phyloP scores from a whole-genome alignment of 2,888 invertebrate species.

The Hybos culiciformis region DNA sequence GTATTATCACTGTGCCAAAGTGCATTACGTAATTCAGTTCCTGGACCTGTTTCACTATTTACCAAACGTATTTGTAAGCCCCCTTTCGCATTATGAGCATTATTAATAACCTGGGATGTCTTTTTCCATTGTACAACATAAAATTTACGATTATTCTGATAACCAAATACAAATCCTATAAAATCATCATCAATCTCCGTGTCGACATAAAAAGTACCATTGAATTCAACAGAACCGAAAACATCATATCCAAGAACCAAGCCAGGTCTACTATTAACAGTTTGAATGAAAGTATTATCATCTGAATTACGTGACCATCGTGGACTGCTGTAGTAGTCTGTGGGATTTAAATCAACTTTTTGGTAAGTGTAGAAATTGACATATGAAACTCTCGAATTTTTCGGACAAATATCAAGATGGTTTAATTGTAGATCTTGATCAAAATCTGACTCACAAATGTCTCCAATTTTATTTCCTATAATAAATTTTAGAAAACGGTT shows the following conservation, averaged over 20 bases:
- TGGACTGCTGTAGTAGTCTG: conserved; percentile 83
- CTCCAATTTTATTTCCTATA: conserved; percentile 64
- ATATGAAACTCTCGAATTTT: conserved; percentile 76
- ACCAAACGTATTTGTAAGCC: conserved; percentile 89
- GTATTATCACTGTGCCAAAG: conserved; percentile 93
- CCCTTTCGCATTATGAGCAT: conserved; percentile 53
- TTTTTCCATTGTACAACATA: conserved; percentile 98
- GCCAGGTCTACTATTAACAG: conserved; percentile 91
- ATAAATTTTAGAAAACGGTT: conserved; percentile 45
- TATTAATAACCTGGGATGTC: conserved; percentile 66
- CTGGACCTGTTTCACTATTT: conserved; percentile 82
- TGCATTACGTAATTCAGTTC: conserved; percentile 77
- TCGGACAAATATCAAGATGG: conserved; percentile 80
- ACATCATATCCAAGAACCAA: conserved; percentile 77
- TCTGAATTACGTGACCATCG: conserved; percentile 87
- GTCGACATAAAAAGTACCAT: conserved; percentile 85
- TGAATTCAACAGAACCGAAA: conserved; percentile 84
- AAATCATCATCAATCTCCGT: conserved; percentile 90
- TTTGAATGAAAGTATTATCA: conserved; percentile 83
- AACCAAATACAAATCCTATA: conserved; percentile 84
- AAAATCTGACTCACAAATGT: conserved; percentile 69
- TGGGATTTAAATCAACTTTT: conserved; percentile 82
- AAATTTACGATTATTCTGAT: conserved; percentile 82
- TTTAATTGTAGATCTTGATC: conserved; percentile 73
- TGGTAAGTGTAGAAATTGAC: conserved; percentile 89